These are phyloP conservation scores for Holcopasites calliopsidis DNA, from an alignment of 1,140 invertebrate species.

Conservation along the genomic window DNA sequence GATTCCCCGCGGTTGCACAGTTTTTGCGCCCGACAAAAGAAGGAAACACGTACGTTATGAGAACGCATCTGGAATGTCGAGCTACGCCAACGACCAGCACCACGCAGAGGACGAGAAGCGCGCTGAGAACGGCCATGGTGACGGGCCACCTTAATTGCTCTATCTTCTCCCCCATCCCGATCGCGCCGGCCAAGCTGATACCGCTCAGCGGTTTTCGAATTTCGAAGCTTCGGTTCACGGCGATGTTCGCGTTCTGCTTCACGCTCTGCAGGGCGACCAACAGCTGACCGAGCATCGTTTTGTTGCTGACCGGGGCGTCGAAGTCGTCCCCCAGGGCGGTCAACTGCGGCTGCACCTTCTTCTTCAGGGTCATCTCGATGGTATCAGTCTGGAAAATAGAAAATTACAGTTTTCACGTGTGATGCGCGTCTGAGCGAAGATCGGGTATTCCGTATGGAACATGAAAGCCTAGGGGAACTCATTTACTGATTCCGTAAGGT, in stretches of 20 bases:
- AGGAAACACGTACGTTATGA: constrained; percentile 85
- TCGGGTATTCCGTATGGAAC: too few species aligned
- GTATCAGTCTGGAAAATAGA: constrained; percentile 75
- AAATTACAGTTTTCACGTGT: background rate
- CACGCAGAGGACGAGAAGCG: constrained; percentile 89
- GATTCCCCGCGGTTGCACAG: background rate
- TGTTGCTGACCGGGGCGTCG: constrained; percentile 87
- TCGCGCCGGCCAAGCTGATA: constrained; percentile 82
- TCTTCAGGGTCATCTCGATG: constrained; percentile 82
- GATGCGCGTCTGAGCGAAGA: background rate
- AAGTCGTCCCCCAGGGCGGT: constrained; percentile 86
- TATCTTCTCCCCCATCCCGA: constrained; percentile 80
- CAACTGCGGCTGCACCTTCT: constrained; percentile 84
- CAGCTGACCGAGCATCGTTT: constrained; percentile 84
- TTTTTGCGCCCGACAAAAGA: background rate
- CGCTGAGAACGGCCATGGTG: constrained; percentile 88
- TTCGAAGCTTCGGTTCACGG: constrained; percentile 86
- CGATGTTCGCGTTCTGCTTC: constrained; percentile 85
- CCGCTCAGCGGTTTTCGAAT: constrained; percentile 86
- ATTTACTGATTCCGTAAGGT: too few species aligned
- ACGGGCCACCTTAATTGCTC: constrained; percentile 87
- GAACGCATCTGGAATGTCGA: constrained; percentile 89
- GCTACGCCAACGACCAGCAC: constrained; percentile 90
- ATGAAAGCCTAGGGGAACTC: too few species aligned
- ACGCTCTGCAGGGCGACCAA: constrained; percentile 84